Evolutionary conservation across 1,140 invertebrate genomes (phyloP).

Genomic region (Gonatopus flavifemur): DNA sequence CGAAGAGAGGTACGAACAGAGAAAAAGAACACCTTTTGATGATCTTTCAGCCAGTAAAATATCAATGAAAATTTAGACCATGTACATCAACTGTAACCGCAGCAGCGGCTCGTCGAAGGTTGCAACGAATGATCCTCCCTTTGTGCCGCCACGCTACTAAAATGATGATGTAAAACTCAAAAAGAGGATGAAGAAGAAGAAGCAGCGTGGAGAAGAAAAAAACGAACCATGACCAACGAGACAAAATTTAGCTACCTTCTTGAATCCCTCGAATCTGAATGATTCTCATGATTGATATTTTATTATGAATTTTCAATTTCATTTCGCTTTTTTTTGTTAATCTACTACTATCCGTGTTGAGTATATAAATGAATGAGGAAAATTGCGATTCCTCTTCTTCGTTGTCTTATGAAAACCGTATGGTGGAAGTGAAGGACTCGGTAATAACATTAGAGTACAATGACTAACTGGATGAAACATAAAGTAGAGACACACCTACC

Average conservation of each 20-base stretch:
- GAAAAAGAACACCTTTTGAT: no score
- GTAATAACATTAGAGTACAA: slow-evolving; percentile 34
- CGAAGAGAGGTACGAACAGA: no score
- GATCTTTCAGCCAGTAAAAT: slow-evolving; percentile 37
- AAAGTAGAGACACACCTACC: slow-evolving; percentile 31
- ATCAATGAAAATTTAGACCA: slow-evolving; percentile 42
- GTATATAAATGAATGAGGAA: no score
- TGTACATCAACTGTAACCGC: no score
- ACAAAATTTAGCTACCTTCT: slow-evolving; percentile 3
- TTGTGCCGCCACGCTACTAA: slow-evolving; percentile 2
- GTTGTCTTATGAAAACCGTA: no score
- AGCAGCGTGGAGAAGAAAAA: not conserved
- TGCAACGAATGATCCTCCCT: slow-evolving; percentile 17
- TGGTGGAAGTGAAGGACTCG: slow-evolving; percentile 2
- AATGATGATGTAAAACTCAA: not conserved
- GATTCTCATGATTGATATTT: not conserved
- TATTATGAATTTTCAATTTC: no score
- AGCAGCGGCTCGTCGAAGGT: slow-evolving; percentile 6
- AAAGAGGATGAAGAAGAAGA: not conserved
- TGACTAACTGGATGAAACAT: slow-evolving; percentile 38
- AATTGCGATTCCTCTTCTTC: no score
- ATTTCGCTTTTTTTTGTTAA: no score
- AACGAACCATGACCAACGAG: slow-evolving; percentile 2
- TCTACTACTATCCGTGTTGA: no score
- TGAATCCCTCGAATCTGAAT: not conserved